These are phyloP conservation scores for Muntiacus muntjak DNA, from an alignment of 2,113 vertebrate genomes.

Conservation along the genomic window DNA sequence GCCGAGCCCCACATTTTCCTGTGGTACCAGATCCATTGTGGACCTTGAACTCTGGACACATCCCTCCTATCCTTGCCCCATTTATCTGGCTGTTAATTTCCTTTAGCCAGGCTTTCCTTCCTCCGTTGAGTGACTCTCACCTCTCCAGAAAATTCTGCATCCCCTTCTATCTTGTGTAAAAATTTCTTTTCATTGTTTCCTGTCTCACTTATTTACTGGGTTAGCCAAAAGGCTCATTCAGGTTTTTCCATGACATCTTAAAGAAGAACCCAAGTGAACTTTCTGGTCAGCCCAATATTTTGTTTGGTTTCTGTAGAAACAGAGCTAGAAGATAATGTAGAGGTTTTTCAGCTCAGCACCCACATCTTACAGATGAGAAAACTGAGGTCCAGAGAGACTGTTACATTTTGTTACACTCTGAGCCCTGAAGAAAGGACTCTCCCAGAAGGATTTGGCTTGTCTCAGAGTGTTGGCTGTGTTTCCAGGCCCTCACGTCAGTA, in stretches of 20 bases:
- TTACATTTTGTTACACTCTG: background rate
- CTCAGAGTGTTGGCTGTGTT: background rate
- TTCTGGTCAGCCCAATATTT: background rate
- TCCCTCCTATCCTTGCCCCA: too few species aligned
- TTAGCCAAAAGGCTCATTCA: background rate
- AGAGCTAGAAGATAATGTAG: background rate
- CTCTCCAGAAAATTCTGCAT: background rate
- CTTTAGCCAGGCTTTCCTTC: background rate
- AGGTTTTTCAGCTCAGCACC: background rate
- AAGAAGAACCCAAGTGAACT: background rate
- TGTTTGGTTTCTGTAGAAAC: background rate
- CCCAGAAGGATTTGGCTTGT: background rate
- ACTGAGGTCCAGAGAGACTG: background rate
- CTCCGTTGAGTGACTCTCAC: background rate
- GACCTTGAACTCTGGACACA: background rate
- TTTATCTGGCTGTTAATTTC: background rate
- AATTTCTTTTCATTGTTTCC: background rate
- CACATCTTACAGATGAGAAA: slow-evolving; percentile 10
- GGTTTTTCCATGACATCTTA: background rate
- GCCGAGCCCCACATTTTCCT: background rate
- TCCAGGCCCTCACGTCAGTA: slow-evolving; percentile 13
- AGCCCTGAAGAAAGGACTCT: background rate
- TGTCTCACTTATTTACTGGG: background rate
- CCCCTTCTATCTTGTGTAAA: background rate
- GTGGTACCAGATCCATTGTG: background rate